Evolutionary conservation across 2,888 invertebrate genomes (phyloP).

Genomic region (Dasysyrphus albostriatus): DNA sequence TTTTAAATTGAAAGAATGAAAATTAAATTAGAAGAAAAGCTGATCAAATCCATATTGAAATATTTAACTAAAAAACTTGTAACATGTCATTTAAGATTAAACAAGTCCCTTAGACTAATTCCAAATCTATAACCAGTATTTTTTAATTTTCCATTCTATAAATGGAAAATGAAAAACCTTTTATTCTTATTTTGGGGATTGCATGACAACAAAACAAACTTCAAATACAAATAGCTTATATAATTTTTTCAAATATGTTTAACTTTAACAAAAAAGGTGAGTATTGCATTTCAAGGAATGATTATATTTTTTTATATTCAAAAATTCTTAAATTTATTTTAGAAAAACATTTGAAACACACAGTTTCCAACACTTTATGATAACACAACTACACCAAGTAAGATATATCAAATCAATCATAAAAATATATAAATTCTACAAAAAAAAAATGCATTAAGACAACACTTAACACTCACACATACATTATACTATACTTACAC

Average conservation of each 20-base stretch:
- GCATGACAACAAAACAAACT: too few species aligned
- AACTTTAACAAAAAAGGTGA: slow-evolving; percentile 28
- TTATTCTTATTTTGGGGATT: too few species aligned
- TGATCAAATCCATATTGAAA: too few species aligned
- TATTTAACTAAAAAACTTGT: too few species aligned
- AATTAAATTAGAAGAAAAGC: too few species aligned
- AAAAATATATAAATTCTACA: neutral
- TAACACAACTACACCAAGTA: slow-evolving; percentile 40
- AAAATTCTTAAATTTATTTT: slow-evolving; percentile 8
- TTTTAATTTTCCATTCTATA: too few species aligned
- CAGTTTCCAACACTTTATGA: neutral
- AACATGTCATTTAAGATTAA: too few species aligned
- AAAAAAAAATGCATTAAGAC: neutral
- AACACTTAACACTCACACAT: slow-evolving; percentile 1
- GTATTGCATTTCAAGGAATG: slow-evolving; percentile 27
- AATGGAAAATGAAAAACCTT: too few species aligned
- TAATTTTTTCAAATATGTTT: neutral
- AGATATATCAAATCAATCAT: slow-evolving; percentile 26
- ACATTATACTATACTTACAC: slow-evolving; percentile 16
- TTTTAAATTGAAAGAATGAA: too few species aligned
- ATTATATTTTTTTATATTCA: neutral
- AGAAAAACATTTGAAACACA: slow-evolving; percentile 4
- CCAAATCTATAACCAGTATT: too few species aligned
- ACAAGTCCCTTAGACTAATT: too few species aligned
- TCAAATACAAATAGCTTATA: neutral